Evolutionary conservation across 2,888 invertebrate genomes (phyloP).

Genomic region (Catonia carolina): DNA sequence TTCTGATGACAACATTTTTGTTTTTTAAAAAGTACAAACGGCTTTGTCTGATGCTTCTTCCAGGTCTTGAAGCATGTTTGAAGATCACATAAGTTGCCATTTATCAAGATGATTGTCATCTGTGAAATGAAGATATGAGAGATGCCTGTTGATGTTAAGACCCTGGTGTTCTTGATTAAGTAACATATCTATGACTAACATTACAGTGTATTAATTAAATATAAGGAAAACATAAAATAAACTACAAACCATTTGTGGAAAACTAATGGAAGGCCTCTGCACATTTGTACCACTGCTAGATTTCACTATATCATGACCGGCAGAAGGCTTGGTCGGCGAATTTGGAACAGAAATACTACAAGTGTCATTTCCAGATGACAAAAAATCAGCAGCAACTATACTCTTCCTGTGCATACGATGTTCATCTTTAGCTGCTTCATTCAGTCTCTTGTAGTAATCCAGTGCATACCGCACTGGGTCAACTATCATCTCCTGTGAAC

Average conservation of each 20-base stretch:
- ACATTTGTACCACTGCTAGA: constrained; percentile 39
- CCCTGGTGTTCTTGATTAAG: too few relatives aligned
- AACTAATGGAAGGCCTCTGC: constrained; percentile 31
- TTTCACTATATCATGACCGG: constrained; percentile 36
- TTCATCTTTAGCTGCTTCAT: constrained; percentile 55
- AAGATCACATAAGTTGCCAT: too few relatives aligned
- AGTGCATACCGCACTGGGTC: constrained; percentile 55
- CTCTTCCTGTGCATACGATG: constrained; percentile 53
- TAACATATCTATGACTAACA: too few relatives aligned
- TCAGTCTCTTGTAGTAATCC: constrained; percentile 55
- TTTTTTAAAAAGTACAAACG: too few relatives aligned
- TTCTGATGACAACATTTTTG: too few relatives aligned
- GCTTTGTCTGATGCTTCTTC: too few relatives aligned
- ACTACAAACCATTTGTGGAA: constrained; percentile 31
- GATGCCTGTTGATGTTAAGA: too few relatives aligned
- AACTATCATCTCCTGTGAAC: constrained; percentile 56
- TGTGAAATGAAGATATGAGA: too few relatives aligned
- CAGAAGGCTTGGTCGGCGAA: constrained; percentile 30
- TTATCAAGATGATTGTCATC: too few relatives aligned
- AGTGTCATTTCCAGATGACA: constrained; percentile 34
- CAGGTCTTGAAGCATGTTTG: too few relatives aligned
- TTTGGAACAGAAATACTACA: constrained; percentile 26
- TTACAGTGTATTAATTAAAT: too few relatives aligned
- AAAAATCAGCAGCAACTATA: constrained; percentile 42
- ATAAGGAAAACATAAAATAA: too few relatives aligned